Percentiles rank a stretch among this genome's conserved stretches.
Evolutionary conservation across 2,113 vertebrate species (phyloP).

Genomic region (Bufo gargarizans): DNA sequence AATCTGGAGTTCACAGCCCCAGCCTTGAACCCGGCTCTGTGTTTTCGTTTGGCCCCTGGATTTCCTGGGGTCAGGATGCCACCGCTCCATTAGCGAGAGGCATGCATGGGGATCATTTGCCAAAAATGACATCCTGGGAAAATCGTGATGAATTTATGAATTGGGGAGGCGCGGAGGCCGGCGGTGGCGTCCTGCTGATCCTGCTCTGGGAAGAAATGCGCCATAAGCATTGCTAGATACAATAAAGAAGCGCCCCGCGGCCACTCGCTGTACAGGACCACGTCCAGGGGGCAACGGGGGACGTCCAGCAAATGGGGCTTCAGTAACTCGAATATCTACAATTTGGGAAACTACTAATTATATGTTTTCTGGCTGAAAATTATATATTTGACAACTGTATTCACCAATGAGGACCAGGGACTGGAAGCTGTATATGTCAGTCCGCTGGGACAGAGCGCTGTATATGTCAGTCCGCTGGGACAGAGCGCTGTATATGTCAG

Average conservation of each 20-base stretch:
- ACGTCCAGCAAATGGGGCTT: constrained; percentile 23
- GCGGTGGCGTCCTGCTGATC: constrained; percentile 31
- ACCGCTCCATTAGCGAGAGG: constrained; percentile 67
- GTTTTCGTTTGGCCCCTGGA: constrained; percentile 70
- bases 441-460: no score
- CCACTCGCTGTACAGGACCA: neutral
- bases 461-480: no score
- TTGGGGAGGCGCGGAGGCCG: constrained; percentile 30
- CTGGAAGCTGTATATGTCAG: neutral
- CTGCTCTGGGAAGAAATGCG: neutral
- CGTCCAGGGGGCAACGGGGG: neutral
- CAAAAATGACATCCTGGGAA: constrained; percentile 66
- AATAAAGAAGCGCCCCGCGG: neutral
- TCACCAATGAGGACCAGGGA: neutral
- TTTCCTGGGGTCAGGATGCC: constrained; percentile 72
- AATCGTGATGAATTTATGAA: constrained; percentile 67
- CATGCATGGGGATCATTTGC: constrained; percentile 65
- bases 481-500: no score
- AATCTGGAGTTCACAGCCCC: constrained; percentile 67
- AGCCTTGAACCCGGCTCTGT: constrained; percentile 68
- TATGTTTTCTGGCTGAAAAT: neutral
- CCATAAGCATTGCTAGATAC: neutral
- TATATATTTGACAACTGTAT: neutral
- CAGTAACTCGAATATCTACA: neutral
- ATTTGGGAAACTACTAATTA: neutral